A percentile compares a stretch with the other conserved stretches of the same genome.
Evolutionary conservation across 2,113 vertebrate genomes (phyloP).

Genomic region (Nettapus auritus): DNA sequence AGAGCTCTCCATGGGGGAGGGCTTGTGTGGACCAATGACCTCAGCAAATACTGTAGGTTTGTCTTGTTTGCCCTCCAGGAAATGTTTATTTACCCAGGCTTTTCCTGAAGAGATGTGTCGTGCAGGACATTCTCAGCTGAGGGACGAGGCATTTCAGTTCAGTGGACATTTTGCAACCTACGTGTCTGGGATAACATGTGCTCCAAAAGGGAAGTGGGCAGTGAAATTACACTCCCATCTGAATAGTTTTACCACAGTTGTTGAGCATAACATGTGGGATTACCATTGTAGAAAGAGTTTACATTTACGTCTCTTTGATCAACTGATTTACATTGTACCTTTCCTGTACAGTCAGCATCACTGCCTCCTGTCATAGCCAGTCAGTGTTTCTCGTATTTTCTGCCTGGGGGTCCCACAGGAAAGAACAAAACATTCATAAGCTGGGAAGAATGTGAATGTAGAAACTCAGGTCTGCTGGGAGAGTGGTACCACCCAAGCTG

Average conservation of each 20-base stretch:
- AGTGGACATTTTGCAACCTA: background rate
- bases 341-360: background rate
- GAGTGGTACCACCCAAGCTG: background rate
- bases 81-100: slow-evolving; percentile 48
- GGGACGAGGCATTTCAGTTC: background rate
- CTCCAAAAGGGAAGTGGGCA: background rate
- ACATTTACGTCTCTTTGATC: background rate
- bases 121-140: background rate
- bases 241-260: background rate
- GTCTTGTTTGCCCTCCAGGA: slow-evolving; percentile 31
- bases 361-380: background rate
- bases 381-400: background rate
- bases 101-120: slow-evolving; percentile 25
- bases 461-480: background rate
- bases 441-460: background rate
- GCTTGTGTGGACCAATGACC: background rate
- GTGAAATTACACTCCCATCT: background rate
- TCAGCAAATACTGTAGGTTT: background rate
- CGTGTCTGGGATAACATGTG: background rate
- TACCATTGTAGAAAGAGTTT: background rate
- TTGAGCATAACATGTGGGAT: background rate
- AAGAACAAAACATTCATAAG: background rate
- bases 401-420: background rate
- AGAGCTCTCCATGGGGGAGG: background rate
- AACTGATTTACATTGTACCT: background rate